Base-by-base conservation (phyloP, 2,888 invertebrate species). In the Nemoura dubitans region DNA sequence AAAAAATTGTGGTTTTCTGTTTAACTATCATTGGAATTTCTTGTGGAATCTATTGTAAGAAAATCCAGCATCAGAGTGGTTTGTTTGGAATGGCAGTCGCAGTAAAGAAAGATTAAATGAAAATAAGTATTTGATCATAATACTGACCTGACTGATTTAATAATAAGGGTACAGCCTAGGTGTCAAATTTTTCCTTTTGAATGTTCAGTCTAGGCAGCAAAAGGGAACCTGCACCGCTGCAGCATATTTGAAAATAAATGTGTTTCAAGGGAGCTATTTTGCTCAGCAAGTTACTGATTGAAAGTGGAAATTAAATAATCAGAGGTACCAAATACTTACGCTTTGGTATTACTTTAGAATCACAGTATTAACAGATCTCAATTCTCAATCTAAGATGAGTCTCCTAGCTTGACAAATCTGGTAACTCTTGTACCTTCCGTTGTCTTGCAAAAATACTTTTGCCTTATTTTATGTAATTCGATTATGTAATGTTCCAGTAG, bases 291-390 rank as follows among this genome's bases (percentile, higher is more conserved):
- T 59, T 36, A 21, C 59, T 2, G 16, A 21, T 59, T 59, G 21
- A 59, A 36, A 21, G 59, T 2, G 21, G 59, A 59, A 59, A 59
- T 59, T 59, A 10, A 59, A 16, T 59, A 59, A 59, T 59, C 21
- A 14, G 59, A 59, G 59, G 59, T 59, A 59, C 59, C 59, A 59
- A 59, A 59, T 16, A 59, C 59, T 59, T 59, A 59, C 59, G 21
- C 59, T 59, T 59, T 59, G 26, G 83, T 82, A 83, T 43, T 26
- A 42, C 83, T 83, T 83, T 42, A 43, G 42, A 83, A 26, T 42
- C 83, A 83, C 42, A 83, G 83, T 83, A 83, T 83, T 83, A 83
- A 42, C n/a, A 83, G 81, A 81, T 81, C 81, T 83, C 83, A 83
- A 14, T 43, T 83, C 26, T 30, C 42, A 30, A 29, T 82, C 25